Evolutionary conservation across 1,140 invertebrate genomes (phyloP).

Genomic region (Caerostris darwini): DNA sequence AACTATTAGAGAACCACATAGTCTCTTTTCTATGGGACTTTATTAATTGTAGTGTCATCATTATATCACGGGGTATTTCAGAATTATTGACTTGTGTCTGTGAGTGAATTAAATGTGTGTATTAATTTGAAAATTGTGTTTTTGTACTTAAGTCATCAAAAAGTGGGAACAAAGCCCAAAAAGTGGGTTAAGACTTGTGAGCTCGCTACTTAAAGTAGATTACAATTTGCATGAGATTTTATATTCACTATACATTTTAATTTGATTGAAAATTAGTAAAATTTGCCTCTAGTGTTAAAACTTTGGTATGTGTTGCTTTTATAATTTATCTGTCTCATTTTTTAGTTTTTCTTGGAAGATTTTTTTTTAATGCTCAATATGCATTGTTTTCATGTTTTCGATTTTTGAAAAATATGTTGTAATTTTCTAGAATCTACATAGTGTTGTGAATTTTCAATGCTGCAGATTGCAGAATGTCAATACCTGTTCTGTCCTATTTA

Average conservation of each 20-base stretch:
- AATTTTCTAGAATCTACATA: not conserved
- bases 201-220: too few relatives aligned
- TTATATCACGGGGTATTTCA: too few relatives aligned
- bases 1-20: too few relatives aligned
- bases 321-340: not conserved
- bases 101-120: too few relatives aligned
- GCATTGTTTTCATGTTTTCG: not conserved
- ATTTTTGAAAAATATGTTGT: not conserved
- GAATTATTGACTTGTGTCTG: too few relatives aligned
- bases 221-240: not conserved
- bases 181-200: too few relatives aligned
- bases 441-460: not conserved
- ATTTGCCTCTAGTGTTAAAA: not conserved
- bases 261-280: not conserved
- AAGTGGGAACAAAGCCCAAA: too few relatives aligned
- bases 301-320: not conserved
- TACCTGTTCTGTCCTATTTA: constrained; percentile 1
- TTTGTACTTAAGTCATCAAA: too few relatives aligned
- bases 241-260: not conserved
- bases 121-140: too few relatives aligned
- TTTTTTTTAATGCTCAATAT: not conserved
- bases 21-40: too few relatives aligned
- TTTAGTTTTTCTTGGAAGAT: not conserved
- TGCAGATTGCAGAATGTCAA: not conserved
- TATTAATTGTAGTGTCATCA: too few relatives aligned